Percentiles rank a stretch among this genome's conserved stretches.
These are phyloP conservation scores for Andrena trimmerana DNA, from an alignment of 2,888 invertebrate genomes.

Conservation along the genomic window DNA sequence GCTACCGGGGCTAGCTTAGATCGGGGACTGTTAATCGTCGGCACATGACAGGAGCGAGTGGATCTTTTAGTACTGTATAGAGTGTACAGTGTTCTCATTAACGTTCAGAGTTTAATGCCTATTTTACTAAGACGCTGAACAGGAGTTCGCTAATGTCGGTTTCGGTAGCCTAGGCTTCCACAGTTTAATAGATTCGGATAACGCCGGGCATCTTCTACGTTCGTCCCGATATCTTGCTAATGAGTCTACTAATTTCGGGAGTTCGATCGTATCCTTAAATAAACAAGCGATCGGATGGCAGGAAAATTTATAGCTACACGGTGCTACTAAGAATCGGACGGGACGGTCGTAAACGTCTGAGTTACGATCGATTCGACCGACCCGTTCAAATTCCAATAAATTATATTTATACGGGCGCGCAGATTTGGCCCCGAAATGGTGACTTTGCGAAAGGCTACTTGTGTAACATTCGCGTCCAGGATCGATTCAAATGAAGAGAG, in stretches of 20 bases:
- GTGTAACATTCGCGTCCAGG: neutral
- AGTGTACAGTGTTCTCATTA: too few relatives aligned
- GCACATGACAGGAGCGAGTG: too few relatives aligned
- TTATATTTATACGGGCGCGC: conserved; percentile 57
- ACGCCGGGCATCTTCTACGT: neutral
- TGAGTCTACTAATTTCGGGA: conserved; percentile 50
- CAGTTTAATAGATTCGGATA: too few relatives aligned
- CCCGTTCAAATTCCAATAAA: conserved; percentile 64
- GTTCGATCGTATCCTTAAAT: conserved; percentile 38
- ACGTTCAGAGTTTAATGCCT: neutral
- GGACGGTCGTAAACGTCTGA: conserved; percentile 62
- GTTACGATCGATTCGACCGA: conserved; percentile 63
- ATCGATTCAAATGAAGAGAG: too few relatives aligned
- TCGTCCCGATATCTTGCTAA: conserved; percentile 1
- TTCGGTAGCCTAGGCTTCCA: neutral
- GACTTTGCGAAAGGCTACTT: conserved; percentile 33
- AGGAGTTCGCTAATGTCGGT: neutral
- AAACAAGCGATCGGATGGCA: conserved; percentile 47
- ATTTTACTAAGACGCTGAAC: neutral
- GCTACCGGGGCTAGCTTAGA: neutral
- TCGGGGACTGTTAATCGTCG: too few relatives aligned
- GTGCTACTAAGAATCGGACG: conserved; percentile 61
- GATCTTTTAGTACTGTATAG: too few relatives aligned
- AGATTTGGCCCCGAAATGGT: conserved; percentile 50
- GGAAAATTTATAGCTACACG: conserved; percentile 61